These are phyloP conservation scores for Proterorhinus semilunaris DNA, from an alignment of 2,113 vertebrate genomes.

Conservation along the genomic window DNA sequence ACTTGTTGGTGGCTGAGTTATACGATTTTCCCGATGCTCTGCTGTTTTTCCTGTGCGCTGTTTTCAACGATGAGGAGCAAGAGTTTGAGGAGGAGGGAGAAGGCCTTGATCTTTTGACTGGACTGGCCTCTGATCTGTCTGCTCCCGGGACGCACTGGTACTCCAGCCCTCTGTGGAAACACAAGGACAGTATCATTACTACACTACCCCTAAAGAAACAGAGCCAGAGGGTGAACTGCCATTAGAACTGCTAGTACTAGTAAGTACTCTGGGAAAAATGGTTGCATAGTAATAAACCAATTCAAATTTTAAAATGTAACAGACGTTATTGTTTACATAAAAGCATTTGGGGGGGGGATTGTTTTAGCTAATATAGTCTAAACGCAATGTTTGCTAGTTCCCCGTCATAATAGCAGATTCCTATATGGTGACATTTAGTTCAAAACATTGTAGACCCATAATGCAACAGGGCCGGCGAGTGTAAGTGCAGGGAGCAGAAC, in stretches of 20 bases:
- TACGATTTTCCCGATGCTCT: slow-evolving; percentile 24
- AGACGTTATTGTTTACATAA: too few species aligned
- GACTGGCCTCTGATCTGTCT: slow-evolving; percentile 39
- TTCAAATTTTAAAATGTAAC: too few species aligned
- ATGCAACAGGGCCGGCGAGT: slow-evolving; percentile 29
- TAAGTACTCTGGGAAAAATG: too few species aligned
- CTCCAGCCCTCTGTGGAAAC: slow-evolving; percentile 58
- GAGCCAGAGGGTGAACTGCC: slow-evolving; percentile 10
- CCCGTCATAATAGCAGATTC: too few species aligned
- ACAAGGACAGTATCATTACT: slow-evolving; percentile 10
- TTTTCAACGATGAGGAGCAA: slow-evolving; percentile 29
- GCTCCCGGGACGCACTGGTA: slow-evolving; percentile 67
- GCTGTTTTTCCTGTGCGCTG: slow-evolving; percentile 46
- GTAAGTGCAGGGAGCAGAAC: not conserved
- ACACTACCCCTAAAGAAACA: slow-evolving; percentile 30
- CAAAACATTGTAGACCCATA: slow-evolving; percentile 8
- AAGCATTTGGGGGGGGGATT: too few species aligned
- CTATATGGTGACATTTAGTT: too few species aligned
- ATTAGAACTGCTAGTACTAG: too few species aligned
- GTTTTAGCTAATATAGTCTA: too few species aligned
- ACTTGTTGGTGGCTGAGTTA: slow-evolving; percentile 29
- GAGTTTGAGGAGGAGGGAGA: slow-evolving; percentile 43
- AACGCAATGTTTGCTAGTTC: too few species aligned
- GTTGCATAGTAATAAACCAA: too few species aligned
- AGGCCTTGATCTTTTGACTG: slow-evolving; percentile 50